Conservation (phyloP, 1,140 invertebrate species). For the Drosophila yakuba region DNA sequence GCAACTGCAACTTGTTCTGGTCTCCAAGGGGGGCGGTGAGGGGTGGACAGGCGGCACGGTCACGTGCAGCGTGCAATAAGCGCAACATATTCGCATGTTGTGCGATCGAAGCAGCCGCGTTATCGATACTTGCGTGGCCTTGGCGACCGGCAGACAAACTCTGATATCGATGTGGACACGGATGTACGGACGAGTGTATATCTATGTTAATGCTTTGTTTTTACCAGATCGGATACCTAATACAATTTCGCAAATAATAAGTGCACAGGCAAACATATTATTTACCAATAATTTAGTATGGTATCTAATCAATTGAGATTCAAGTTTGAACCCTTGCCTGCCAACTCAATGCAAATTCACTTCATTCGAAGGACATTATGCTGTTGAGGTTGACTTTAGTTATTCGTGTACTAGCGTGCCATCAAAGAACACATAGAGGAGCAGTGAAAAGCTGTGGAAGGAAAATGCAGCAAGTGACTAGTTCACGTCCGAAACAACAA, state of each 20-base stretch:
- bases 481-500: neutral
- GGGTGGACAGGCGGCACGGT: conserved; percentile 18
- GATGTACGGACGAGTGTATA: neutral
- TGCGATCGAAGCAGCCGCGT: conserved; percentile 44
- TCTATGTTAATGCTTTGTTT: conserved; percentile 13
- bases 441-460: neutral
- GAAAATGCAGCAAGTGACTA: conserved; percentile 6
- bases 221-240: neutral
- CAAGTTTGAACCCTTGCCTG: neutral
- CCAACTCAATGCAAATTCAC: neutral
- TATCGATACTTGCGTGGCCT: conserved; percentile 67
- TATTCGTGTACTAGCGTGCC: neutral
- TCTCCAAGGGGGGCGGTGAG: neutral
- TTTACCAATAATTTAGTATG: neutral
- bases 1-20: conserved; percentile 59
- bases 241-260: neutral
- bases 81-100: conserved; percentile 71
- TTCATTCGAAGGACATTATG: too few species aligned
- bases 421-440: too few species aligned
- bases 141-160: conserved; percentile 34
- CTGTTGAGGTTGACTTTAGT: neutral
- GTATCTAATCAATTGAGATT: too few species aligned
- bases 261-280: conserved; percentile 5
- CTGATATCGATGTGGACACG: conserved; percentile 18
- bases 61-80: conserved; percentile 70